phyloP scores from a whole-genome alignment of 2,797 vertebrate species.

The Liparis tanakae region DNA sequence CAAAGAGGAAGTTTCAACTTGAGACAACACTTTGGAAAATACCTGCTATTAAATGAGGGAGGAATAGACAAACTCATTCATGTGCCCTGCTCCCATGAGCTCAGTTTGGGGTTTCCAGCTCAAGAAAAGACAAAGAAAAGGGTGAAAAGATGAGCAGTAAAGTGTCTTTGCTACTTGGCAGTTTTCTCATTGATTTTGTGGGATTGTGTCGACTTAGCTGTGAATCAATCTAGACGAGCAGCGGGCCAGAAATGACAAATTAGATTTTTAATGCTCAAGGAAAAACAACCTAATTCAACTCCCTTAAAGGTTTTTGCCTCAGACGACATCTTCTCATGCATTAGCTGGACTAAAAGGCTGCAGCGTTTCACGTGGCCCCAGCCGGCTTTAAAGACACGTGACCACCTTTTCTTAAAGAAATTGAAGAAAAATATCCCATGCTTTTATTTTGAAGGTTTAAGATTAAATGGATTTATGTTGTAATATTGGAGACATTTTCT shows the following conservation, averaged over 20 bases:
- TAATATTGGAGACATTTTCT: too few relatives aligned
- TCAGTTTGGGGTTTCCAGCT: conserved; percentile 7
- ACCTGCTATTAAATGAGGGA: conserved; percentile 14
- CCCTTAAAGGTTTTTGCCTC: background rate
- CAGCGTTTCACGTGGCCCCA: too few relatives aligned
- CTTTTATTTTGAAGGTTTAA: too few relatives aligned
- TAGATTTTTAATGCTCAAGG: background rate
- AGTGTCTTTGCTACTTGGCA: background rate
- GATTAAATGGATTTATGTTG: too few relatives aligned
- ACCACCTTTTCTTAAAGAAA: too few relatives aligned
- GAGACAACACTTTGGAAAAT: conserved; percentile 49
- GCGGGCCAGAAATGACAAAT: background rate
- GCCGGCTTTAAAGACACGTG: too few relatives aligned
- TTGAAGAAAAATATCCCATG: too few relatives aligned
- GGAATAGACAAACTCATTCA: conserved; percentile 13
- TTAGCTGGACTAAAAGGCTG: background rate
- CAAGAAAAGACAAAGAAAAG: background rate
- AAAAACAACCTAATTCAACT: background rate
- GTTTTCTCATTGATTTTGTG: background rate
- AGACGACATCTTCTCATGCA: background rate
- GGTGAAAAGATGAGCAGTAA: background rate
- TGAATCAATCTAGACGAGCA: background rate
- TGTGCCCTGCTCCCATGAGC: background rate
- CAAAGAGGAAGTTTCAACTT: conserved; percentile 50
- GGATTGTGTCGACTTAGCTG: background rate